Base-by-base conservation (phyloP, 2,888 invertebrate genomes). In the Ligdia adustata region DNA sequence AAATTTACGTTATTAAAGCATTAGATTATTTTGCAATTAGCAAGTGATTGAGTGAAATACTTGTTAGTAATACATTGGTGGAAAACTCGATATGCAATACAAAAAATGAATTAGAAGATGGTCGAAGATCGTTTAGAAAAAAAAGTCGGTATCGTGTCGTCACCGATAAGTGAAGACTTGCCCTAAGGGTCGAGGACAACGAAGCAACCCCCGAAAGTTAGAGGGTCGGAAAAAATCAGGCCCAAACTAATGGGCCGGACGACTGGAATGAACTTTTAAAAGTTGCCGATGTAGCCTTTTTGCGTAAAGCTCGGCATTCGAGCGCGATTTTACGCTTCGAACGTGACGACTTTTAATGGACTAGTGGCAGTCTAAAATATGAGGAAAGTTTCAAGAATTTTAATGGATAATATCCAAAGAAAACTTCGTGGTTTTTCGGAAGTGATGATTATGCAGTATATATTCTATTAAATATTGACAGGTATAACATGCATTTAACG, bases 231-330 rank as follows among this genome's bases (percentile, higher is more conserved):
- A 79, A 75, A 82, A 82, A 77, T 72, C 68, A 28, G 67, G 48
- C 72, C 75, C 69, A 56, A 79, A 75, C 82, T 85, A 87, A 87
- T 87, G 85, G 84, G 79, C 70, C 80, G 79, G 58, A 65, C 64
- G 66, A 70, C 64, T 61, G 57, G 72, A 72, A 74, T 77, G 78
- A 81, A 84, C 82, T 83, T 82, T 76, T 51, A 69, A 73, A 82
- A 84, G 71, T 79, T 71, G 71, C 65, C 62, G 40, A 42, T 52
- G 59, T 54, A 29, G 60, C 66, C 57, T 58, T 64, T 63, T 64
- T 61, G 46, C 45, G 42, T 54, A 60, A 49, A 32, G 43, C 45
- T 48, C 13, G 27, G 28, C 33, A 35, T 45, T 51, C 52, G 37
- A 26, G 26, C 13, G 49, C 49, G 42, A 46, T 47, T 52, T 44